Conservation (phyloP, 2,888 invertebrate genomes). For the Yponomeuta malinellus region DNA sequence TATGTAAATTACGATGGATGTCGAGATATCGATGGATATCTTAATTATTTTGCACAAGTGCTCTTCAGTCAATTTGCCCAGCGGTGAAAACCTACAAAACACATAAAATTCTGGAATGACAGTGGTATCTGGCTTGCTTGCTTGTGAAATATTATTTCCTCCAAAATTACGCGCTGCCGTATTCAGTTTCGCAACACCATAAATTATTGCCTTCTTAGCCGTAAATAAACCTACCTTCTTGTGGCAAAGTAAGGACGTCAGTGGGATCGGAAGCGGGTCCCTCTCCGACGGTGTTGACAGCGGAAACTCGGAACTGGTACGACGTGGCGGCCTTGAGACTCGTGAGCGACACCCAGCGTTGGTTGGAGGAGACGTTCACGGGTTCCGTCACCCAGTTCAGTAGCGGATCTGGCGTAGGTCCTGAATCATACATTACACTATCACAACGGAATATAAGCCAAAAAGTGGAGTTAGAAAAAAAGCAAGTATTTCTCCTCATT, state of each 20-base stretch:
- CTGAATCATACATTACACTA: conserved; percentile 49
- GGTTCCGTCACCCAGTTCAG: conserved; percentile 93
- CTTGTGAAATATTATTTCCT: no score
- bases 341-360: conserved; percentile 86
- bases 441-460: background rate
- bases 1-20: background rate
- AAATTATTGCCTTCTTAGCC: background rate
- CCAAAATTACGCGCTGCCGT: no score
- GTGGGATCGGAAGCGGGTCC: conserved; percentile 94
- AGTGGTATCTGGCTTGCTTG: no score
- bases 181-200: background rate
- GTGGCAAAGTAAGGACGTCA: conserved; percentile 92
- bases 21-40: background rate
- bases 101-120: no score
- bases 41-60: background rate
- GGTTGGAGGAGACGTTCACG: conserved; percentile 87
- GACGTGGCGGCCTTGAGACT: conserved; percentile 95
- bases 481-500: no score
- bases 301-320: conserved; percentile 97
- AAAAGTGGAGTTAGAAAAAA: background rate
- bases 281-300: conserved; percentile 96
- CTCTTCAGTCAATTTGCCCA: no score
- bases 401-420: conserved; percentile 89
- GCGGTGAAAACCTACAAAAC: no score
- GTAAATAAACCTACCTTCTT: conserved; percentile 86